Evolutionary conservation across 2,113 vertebrate genomes (phyloP), one percentile per base, ranked within the genome.

Genomic region (Vicugna pacos): DNA sequence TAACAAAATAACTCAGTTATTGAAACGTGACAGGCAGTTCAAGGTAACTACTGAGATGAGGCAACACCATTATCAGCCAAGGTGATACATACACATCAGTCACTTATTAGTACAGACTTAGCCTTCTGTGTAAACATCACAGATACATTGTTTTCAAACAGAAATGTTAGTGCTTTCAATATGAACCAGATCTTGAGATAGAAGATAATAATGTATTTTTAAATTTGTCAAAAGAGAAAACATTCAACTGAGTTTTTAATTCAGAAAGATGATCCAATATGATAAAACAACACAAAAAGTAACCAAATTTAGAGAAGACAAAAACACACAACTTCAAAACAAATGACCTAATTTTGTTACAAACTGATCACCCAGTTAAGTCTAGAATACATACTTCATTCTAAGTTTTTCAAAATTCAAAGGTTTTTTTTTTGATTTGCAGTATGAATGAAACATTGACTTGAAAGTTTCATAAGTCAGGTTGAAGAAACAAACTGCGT

Each of bases 391-490:
- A 14, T 70, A 87, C 70, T 83, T 80, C 26, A 65, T 65, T 90
- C 8, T 73, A 90, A 80, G 22, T 60, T 64, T 85, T 86, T 92
- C 28, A 89, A 94, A 94, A 72, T 48, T 52, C n/a, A 70, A 64
- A 69, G 42, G 38, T 38, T 38, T 38, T 38, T 38, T 20, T 65
- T 64, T 81, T 69, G 60, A 88, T 38, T 35, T 92, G 42, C 10
- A 65, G 70, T 2, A 89, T 2, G 6, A 70, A 84, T 56, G 89
- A 86, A 90, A 67, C 15, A 75, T 0, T 83, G 70, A 93, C 22
- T 11, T 83, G 19, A 90, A 94, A 69, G 22, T 83, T 90, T 97
- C n/a, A n/a, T 32, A 70, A n/a, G 20, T 64, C 12, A 96, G 46
- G 50, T n/a, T 89, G 6, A 84, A 83, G 64, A 95, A 79, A 35